Evolutionary conservation across 2,797 vertebrate species (phyloP).

Genomic region (Alca torda): DNA sequence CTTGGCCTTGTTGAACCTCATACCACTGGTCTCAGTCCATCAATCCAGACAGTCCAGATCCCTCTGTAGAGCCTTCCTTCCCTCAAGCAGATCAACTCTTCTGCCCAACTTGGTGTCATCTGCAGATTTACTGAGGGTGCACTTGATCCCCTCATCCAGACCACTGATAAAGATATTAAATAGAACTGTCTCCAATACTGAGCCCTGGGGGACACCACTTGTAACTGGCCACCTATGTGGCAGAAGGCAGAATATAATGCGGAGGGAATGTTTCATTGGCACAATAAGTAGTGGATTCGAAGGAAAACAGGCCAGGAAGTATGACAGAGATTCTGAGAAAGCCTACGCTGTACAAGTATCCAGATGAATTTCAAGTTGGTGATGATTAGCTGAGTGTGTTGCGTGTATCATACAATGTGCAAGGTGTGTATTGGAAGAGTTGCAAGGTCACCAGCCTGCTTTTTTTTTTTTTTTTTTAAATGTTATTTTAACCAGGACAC

Average conservation of each 20-base stretch:
- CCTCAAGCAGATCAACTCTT: neutral
- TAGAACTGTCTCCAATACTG: neutral
- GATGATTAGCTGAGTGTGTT: neutral
- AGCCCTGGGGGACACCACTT: neutral
- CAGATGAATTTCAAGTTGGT: neutral
- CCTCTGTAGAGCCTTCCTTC: neutral
- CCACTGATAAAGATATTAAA: neutral
- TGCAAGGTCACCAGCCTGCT: neutral
- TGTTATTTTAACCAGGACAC: neutral
- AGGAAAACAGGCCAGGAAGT: neutral
- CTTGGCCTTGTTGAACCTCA: neutral
- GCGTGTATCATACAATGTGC: rapidly evolving
- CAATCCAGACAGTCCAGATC: neutral
- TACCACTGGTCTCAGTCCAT: neutral
- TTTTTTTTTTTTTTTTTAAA: neutral
- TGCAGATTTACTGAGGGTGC: neutral
- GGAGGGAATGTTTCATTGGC: neutral
- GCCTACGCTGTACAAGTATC: neutral
- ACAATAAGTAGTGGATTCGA: neutral
- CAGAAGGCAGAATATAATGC: neutral
- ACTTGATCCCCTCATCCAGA: neutral
- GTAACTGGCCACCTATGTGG: neutral
- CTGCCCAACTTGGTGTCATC: neutral
- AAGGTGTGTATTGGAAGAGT: neutral
- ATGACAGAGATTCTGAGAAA: neutral